Conservation (phyloP, 2,797 vertebrate species). For the Chromobotia macracanthus region DNA sequence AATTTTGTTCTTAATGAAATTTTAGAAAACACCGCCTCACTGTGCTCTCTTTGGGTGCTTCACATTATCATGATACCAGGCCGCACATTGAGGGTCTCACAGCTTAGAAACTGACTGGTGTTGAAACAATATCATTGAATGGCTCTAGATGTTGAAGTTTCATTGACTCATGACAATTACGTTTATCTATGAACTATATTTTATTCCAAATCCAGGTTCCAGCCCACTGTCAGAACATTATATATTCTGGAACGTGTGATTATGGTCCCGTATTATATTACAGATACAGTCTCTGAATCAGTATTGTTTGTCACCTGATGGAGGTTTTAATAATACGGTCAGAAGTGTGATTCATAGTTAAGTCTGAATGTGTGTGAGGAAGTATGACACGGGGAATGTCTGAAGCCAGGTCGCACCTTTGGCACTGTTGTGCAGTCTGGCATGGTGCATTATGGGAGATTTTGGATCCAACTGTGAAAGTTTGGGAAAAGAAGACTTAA, state of each 20-base stretch:
- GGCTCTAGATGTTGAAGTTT: background rate
- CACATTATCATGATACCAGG: constrained; percentile 6
- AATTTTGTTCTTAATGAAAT: constrained; percentile 11
- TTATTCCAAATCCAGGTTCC: background rate
- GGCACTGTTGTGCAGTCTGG: constrained; percentile 2
- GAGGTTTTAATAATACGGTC: constrained; percentile 22
- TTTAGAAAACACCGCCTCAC: constrained; percentile 17
- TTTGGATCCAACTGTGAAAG: constrained; percentile 51
- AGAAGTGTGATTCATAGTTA: constrained; percentile 37
- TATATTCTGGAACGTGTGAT: background rate
- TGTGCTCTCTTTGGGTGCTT: constrained; percentile 9
- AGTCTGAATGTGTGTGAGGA: constrained; percentile 41
- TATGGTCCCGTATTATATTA: constrained; percentile 16
- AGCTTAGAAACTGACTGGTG: background rate
- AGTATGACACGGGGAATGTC: constrained; percentile 38
- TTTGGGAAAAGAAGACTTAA: constrained; percentile 23
- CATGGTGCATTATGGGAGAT: constrained; percentile 58
- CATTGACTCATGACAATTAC: background rate
- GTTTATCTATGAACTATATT: constrained; percentile 2
- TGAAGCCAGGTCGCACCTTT: constrained; percentile 26
- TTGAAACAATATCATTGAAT: background rate
- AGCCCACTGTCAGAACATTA: constrained; percentile 4
- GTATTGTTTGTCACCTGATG: background rate
- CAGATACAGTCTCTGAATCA: constrained; percentile 20
- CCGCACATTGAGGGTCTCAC: background rate